A percentile compares a stretch with the other conserved stretches of the same genome.
These are phyloP conservation scores for Thinocorus orbignyianus DNA, from an alignment of 2,113 vertebrate genomes.

Conservation along the genomic window DNA sequence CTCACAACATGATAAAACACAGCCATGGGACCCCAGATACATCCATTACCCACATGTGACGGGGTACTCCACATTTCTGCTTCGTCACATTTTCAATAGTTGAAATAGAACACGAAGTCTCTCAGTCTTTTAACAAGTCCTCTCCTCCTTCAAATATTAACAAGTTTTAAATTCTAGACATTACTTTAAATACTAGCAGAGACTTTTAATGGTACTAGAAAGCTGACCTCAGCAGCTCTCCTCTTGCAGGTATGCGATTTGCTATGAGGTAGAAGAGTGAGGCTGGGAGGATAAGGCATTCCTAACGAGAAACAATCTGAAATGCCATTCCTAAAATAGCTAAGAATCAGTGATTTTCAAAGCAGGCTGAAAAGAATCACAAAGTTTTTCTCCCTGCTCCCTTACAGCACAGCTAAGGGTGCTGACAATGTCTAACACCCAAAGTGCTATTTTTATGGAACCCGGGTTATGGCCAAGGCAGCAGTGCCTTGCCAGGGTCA, in stretches of 20 bases:
- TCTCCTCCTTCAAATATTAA: neutral
- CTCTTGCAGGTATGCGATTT: neutral
- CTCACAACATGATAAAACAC: neutral
- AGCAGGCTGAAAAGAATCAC: neutral
- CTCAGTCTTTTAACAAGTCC: neutral
- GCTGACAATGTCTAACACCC: neutral
- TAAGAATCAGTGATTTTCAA: neutral
- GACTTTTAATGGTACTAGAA: neutral
- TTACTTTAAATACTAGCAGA: neutral
- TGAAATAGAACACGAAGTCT: neutral
- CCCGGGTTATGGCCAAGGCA: neutral
- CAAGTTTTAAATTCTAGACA: neutral
- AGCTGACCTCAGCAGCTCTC: neutral
- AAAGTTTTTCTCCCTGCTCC: neutral
- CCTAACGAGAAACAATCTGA: neutral
- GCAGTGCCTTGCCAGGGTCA: neutral
- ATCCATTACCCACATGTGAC: fast-evolving
- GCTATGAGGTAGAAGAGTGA: fast-evolving
- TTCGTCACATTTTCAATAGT: neutral
- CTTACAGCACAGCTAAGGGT: neutral
- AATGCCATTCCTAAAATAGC: constrained; percentile 32
- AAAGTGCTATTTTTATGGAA: neutral
- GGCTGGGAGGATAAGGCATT: neutral
- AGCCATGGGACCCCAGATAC: neutral
- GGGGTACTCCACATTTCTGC: neutral